phyloP scores from a whole-genome alignment of 92 coral and sea anemone genomes.

The Porites cylindrica region DNA sequence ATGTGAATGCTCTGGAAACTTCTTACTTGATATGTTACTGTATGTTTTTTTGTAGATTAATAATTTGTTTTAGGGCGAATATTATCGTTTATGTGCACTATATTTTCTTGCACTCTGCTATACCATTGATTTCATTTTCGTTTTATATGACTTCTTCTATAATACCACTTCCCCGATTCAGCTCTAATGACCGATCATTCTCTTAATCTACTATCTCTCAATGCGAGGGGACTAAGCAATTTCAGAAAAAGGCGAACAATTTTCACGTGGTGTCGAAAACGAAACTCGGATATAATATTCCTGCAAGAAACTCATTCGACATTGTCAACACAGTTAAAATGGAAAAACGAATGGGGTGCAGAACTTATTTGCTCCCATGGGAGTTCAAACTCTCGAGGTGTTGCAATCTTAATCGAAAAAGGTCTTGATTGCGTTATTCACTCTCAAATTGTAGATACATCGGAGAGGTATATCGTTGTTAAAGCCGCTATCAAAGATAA shows the following conservation, averaged over 20 bases:
- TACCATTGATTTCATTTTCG: no score
- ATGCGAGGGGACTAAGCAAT: neutral
- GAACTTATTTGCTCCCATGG: neutral
- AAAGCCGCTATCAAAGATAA: constrained; percentile 18
- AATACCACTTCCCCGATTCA: constrained; percentile 21
- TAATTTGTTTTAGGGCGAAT: no score
- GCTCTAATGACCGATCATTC: neutral
- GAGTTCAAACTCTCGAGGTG: constrained; percentile 43
- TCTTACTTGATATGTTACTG: no score
- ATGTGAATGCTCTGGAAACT: no score
- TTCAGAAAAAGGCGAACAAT: constrained; percentile 4
- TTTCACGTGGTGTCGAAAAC: no score
- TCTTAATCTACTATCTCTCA: constrained; percentile 6
- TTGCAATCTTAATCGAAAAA: constrained; percentile 1
- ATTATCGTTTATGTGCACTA: no score
- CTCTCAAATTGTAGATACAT: constrained; percentile 8
- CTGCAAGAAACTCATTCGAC: no score
- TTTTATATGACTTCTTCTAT: neutral
- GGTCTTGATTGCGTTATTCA: constrained; percentile 8
- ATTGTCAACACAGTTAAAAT: constrained; percentile 5
- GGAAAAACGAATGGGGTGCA: no score
- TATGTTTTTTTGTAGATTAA: no score
- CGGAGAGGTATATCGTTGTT: constrained; percentile 11
- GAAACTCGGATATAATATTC: no score
- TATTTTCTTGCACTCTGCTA: no score